These are phyloP conservation scores for Miniopterus natalensis DNA, from an alignment of 2,113 vertebrate species.

Conservation along the genomic window DNA sequence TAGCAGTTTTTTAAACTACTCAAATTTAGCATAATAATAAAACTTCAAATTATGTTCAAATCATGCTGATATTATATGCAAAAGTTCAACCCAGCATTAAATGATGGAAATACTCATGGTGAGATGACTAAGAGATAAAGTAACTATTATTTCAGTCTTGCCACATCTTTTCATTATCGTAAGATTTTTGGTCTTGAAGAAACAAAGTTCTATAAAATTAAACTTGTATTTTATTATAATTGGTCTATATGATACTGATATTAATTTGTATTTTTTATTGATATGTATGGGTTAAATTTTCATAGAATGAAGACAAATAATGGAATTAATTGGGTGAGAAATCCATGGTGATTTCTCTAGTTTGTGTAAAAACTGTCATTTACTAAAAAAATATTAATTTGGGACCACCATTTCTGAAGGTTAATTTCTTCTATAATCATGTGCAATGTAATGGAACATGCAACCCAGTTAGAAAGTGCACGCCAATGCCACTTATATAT, in stretches of 20 bases:
- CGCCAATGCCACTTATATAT: background rate
- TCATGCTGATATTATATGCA: constrained; percentile 49
- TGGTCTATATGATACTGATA: background rate
- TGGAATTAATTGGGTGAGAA: background rate
- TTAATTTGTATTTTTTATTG: constrained; percentile 27
- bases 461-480: background rate
- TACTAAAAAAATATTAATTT: constrained; percentile 57
- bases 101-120: background rate
- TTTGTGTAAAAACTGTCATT: background rate
- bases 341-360: background rate
- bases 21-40: constrained; percentile 71
- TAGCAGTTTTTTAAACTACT: constrained; percentile 51
- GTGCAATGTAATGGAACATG: background rate
- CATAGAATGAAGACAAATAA: constrained; percentile 40
- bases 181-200: constrained; percentile 38
- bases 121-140: constrained; percentile 50
- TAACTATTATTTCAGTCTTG: constrained; percentile 12
- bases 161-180: constrained; percentile 18
- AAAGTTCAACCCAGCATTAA: constrained; percentile 36
- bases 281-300: constrained; percentile 33
- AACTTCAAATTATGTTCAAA: constrained; percentile 62
- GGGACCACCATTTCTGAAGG: background rate
- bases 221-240: constrained; percentile 44
- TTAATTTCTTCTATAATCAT: constrained; percentile 13
- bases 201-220: constrained; percentile 18